These are phyloP conservation scores for Pachyuromys duprasi DNA, from an alignment of 2,797 vertebrate genomes.

Conservation along the genomic window DNA sequence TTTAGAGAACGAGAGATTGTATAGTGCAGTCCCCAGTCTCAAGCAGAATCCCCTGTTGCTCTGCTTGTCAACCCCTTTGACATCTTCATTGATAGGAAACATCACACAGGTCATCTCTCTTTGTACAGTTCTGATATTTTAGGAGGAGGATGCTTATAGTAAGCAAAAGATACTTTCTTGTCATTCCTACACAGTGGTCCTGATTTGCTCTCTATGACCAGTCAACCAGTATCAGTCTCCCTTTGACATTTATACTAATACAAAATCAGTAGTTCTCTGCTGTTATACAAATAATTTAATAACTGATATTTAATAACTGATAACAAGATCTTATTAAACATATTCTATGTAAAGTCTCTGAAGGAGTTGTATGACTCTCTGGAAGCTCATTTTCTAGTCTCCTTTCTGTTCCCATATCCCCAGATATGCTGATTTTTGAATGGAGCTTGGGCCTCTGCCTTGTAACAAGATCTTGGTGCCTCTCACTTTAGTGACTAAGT, in stretches of 20 bases:
- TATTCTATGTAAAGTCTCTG: too few species aligned
- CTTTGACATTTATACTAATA: conserved; percentile 50
- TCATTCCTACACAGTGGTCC: conserved; percentile 10
- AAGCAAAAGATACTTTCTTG: conserved; percentile 43
- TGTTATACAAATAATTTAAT: background rate
- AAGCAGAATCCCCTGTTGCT: background rate
- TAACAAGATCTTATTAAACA: background rate
- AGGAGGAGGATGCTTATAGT: conserved; percentile 43
- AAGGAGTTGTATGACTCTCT: too few species aligned
- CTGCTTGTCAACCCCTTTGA: background rate
- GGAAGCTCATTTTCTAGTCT: too few species aligned
- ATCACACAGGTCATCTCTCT: background rate
- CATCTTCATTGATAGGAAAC: background rate
- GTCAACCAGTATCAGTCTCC: background rate
- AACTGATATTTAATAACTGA: background rate
- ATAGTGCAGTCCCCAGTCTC: background rate
- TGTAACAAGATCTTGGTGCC: too few species aligned
- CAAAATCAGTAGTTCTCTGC: conserved; percentile 31
- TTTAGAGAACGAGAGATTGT: conserved; percentile 30
- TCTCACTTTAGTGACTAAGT: conserved; percentile 26
- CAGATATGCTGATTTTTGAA: too few species aligned
- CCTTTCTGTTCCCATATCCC: too few species aligned
- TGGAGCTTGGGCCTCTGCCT: too few species aligned
- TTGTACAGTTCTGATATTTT: conserved; percentile 52
- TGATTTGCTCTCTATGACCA: background rate